Evolutionary conservation across 2,888 invertebrate genomes (phyloP).

Genomic region (Xestia ashworthii): DNA sequence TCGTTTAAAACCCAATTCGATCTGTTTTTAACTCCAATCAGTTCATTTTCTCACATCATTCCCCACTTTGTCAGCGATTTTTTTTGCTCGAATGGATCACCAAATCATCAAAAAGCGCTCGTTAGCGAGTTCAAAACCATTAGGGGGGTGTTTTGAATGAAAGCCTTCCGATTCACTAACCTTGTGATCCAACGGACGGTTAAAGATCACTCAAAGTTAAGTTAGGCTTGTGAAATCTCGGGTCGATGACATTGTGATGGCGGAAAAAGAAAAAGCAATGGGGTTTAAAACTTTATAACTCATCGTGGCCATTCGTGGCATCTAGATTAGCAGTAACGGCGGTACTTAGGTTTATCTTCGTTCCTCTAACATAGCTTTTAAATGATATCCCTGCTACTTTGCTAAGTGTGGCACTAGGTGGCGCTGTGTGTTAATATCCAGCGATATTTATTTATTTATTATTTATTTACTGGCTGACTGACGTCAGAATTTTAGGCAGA

Average conservation of each 20-base stretch:
- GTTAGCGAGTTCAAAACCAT: constrained; percentile 35
- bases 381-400: background rate
- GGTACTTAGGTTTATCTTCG: background rate
- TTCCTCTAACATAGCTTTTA: background rate
- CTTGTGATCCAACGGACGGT: constrained; percentile 16
- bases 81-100: constrained; percentile 26
- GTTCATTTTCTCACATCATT: constrained; percentile 6
- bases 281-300: background rate
- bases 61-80: background rate
- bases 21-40: background rate
- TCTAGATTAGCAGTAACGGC: background rate
- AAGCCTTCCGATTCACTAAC: constrained; percentile 23
- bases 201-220: constrained; percentile 26
- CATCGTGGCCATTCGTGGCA: background rate
- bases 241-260: constrained; percentile 11
- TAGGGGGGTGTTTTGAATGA: constrained; percentile 20
- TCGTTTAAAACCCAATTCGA: background rate
- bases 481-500: background rate
- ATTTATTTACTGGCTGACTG: background rate
- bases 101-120: constrained; percentile 26
- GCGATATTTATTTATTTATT: too few species aligned
- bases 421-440: too few species aligned
- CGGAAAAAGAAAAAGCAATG: background rate
- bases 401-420: too few species aligned
- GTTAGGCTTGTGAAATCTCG: background rate